These are phyloP conservation scores for Chirona hameri DNA, from an alignment of 2,888 invertebrate genomes.

Conservation along the genomic window DNA sequence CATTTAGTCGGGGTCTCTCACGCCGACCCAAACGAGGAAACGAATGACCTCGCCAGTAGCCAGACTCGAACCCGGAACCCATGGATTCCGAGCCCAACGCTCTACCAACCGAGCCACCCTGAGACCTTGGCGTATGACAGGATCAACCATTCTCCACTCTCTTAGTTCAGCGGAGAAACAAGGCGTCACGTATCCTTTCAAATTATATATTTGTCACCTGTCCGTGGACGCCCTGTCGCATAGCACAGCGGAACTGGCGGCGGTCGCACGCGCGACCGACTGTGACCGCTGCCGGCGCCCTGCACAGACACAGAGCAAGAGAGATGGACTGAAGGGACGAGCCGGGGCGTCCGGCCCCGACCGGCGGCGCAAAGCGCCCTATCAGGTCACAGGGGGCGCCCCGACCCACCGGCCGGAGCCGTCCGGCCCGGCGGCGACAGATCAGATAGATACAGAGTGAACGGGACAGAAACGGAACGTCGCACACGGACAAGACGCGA, in stretches of 20 bases:
- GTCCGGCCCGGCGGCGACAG: neutral
- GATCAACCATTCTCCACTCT: too few relatives aligned
- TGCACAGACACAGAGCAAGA: neutral
- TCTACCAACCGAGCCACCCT: too few relatives aligned
- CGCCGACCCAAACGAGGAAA: too few relatives aligned
- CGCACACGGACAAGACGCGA: too few relatives aligned
- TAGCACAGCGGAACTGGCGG: neutral
- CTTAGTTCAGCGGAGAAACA: neutral
- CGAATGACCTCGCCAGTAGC: too few relatives aligned
- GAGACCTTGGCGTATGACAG: too few relatives aligned
- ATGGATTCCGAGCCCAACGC: too few relatives aligned
- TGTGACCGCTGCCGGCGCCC: too few relatives aligned
- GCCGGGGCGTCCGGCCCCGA: neutral
- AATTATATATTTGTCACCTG: slow-evolving; percentile 4
- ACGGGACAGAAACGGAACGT: too few relatives aligned
- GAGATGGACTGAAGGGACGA: neutral
- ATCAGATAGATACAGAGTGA: neutral
- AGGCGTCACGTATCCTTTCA: neutral
- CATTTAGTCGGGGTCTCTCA: too few relatives aligned
- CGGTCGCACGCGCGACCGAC: neutral
- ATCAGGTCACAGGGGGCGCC: neutral
- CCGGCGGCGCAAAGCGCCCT: neutral
- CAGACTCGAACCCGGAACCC: too few relatives aligned
- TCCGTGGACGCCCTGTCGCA: neutral
- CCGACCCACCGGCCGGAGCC: neutral